Conservation (phyloP, 2,113 vertebrate genomes). For the Phyllostomus discolor region DNA sequence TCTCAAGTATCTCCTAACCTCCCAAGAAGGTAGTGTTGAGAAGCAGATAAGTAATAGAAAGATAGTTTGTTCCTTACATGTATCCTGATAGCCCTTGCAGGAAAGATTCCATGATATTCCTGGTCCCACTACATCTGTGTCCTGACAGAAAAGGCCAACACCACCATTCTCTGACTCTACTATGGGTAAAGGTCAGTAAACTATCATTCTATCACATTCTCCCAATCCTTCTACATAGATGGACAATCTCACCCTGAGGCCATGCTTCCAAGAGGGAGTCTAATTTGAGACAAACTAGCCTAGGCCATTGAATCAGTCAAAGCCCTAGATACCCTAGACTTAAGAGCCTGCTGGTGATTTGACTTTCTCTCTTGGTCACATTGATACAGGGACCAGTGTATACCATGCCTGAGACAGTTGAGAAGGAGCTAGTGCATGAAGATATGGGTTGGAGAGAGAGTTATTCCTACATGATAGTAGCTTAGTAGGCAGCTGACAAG, state of each 20-base stretch:
- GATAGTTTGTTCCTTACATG: background rate
- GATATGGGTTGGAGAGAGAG: background rate
- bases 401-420: background rate
- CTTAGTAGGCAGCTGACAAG: background rate
- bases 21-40: background rate
- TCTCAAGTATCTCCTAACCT: background rate
- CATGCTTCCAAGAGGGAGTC: background rate
- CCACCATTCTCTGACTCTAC: background rate
- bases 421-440: background rate
- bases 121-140: background rate
- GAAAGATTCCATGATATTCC: background rate
- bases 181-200: background rate
- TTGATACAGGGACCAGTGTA: background rate
- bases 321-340: background rate
- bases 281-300: background rate
- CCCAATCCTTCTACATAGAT: background rate
- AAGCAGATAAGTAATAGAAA: background rate
- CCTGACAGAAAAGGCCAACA: background rate
- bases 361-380: background rate
- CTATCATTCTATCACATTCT: background rate
- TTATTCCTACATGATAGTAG: background rate
- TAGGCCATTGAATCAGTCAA: background rate
- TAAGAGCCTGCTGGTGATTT: background rate
- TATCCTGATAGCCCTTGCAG: background rate
- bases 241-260: background rate